phyloP scores from a whole-genome alignment of 1,140 invertebrate genomes.

The Zaprionus ornatus region DNA sequence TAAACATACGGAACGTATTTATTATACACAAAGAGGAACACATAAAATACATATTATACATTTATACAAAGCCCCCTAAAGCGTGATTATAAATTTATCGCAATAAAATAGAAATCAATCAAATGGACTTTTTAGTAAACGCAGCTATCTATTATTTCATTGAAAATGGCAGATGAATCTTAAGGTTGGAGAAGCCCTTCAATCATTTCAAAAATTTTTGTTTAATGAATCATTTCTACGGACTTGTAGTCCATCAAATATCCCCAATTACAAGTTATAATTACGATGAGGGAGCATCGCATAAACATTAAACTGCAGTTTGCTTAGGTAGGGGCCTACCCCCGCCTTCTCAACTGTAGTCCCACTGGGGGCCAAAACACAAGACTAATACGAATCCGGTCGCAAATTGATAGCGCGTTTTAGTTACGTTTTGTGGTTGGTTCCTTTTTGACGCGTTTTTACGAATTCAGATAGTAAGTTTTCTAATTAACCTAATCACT shows the following conservation, averaged over 20 bases:
- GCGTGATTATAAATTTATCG: slow-evolving; percentile 53
- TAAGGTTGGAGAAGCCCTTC: no score
- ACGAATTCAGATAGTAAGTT: slow-evolving; percentile 41
- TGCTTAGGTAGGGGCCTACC: neutral
- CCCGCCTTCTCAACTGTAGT: slow-evolving; percentile 27
- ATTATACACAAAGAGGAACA: slow-evolving; percentile 48
- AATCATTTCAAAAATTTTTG: no score
- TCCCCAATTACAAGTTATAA: neutral
- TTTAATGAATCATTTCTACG: neutral
- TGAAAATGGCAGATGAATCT: neutral
- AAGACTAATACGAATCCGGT: slow-evolving; percentile 31
- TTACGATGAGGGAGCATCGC: neutral
- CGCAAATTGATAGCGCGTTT: slow-evolving; percentile 24
- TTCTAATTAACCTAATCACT: slow-evolving; percentile 32
- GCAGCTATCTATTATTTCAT: neutral
- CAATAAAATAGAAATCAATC: slow-evolving; percentile 40
- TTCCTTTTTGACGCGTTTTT: slow-evolving; percentile 38
- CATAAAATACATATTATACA: slow-evolving; percentile 39
- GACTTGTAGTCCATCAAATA: neutral
- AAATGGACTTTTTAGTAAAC: slow-evolving; percentile 3
- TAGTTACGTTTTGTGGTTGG: slow-evolving; percentile 47
- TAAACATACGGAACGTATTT: slow-evolving; percentile 74
- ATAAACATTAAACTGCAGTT: slow-evolving; percentile 10
- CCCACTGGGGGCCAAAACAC: slow-evolving; percentile 32
- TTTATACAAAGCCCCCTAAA: slow-evolving; percentile 30